These are phyloP conservation scores for Sakesphorus luctuosus DNA, from an alignment of 2,113 vertebrate genomes.

Conservation along the genomic window DNA sequence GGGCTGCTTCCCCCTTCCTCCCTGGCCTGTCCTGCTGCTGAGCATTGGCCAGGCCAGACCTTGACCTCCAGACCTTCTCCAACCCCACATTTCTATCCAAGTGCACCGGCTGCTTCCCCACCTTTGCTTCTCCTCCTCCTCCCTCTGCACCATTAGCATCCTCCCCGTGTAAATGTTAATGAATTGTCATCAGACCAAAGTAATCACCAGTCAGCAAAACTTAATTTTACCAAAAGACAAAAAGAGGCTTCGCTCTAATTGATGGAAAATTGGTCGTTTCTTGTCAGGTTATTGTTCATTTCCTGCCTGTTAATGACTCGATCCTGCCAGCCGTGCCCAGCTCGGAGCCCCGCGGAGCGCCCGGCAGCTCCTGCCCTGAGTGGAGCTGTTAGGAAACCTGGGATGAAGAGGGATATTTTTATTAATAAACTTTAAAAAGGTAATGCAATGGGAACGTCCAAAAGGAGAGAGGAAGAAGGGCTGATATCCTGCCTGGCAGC, in stretches of 20 bases:
- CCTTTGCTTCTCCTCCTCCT: not conserved
- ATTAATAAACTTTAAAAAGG: not conserved
- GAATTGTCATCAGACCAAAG: conserved; percentile 47
- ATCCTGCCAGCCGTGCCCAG: conserved; percentile 43
- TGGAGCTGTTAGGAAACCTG: not conserved
- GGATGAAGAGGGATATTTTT: not conserved
- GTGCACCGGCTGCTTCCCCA: rapidly evolving
- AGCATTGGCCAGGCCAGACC: not conserved
- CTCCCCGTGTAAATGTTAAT: conserved; percentile 22
- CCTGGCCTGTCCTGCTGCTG: not conserved
- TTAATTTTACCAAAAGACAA: conserved; percentile 55
- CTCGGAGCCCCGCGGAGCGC: not conserved
- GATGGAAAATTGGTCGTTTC: conserved; percentile 67
- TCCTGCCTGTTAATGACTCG: conserved; percentile 55
- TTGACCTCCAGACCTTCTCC: not conserved
- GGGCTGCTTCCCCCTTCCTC: not conserved
- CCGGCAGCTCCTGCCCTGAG: not conserved
- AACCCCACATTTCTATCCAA: rapidly evolving
- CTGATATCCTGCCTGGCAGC: not conserved
- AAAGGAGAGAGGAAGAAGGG: not conserved
- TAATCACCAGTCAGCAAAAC: conserved; percentile 53
- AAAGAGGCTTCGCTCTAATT: conserved; percentile 60
- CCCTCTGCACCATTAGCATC: not conserved
- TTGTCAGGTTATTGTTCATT: conserved; percentile 70
- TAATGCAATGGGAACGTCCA: not conserved